A percentile compares a stretch with the other conserved stretches of the same genome.
phyloP scores from a whole-genome alignment of 2,797 vertebrate genomes.

The Coluber constrictor region DNA sequence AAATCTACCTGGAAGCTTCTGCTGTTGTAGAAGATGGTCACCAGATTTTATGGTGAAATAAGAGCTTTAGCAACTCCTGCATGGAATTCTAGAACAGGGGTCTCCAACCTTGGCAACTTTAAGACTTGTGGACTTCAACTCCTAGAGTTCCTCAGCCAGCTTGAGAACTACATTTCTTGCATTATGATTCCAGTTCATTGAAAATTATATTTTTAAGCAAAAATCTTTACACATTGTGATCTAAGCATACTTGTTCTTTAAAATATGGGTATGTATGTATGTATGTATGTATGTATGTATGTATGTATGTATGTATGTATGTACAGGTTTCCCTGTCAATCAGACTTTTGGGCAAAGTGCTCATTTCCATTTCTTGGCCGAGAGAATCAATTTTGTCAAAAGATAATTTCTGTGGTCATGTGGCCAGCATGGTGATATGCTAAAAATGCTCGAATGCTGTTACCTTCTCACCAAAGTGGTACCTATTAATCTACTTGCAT shows the following conservation, averaged over 20 bases:
- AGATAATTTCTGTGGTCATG: background rate
- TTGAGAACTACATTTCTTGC: background rate
- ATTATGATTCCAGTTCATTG: background rate
- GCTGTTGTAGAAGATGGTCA: background rate
- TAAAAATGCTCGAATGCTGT: background rate
- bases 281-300: background rate
- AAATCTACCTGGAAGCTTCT: background rate
- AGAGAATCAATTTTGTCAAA: background rate
- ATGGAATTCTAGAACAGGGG: background rate
- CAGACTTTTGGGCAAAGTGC: background rate
- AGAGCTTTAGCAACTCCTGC: background rate
- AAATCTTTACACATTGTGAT: background rate
- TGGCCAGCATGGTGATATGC: background rate
- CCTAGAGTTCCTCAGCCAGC: too few relatives aligned
- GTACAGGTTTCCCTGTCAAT: background rate
- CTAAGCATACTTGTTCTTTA: background rate
- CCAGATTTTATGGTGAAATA: background rate
- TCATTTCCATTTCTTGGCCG: background rate
- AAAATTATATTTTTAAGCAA: background rate
- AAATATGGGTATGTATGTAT: background rate
- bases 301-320: too few relatives aligned
- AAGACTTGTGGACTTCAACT: too few relatives aligned
- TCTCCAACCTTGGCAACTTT: too few relatives aligned
- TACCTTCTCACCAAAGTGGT: background rate
- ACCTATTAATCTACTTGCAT: background rate